Evolutionary conservation across 2,113 vertebrate genomes (phyloP), one percentile per base, ranked within the genome.

Genomic region (Odontophorus gujanensis): DNA sequence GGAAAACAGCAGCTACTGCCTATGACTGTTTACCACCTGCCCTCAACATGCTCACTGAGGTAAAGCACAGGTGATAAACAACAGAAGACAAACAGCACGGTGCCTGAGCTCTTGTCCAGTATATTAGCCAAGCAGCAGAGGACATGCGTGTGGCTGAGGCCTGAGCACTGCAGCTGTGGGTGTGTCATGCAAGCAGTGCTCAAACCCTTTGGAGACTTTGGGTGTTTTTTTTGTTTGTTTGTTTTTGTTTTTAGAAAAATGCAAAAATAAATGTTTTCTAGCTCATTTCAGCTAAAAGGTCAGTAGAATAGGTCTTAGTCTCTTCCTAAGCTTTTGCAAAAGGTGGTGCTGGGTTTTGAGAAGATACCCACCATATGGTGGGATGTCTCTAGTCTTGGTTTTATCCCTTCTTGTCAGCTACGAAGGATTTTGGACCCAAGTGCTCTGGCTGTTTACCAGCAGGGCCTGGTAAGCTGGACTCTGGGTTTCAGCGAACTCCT

Each of bases 261-360:
- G 53, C 53, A 87, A 95, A 51, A 95, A 87, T 81, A 76, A 87
- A 95, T 69, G 59, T 93, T 94, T 93, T 85, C 74, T 95, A 93
- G 55, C 38, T 91, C 76, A 77, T 89, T 89, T 93, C 86, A 89
- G 78, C 84, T 80, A 32, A 71, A 82, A 87, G 55, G 55, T 87
- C 72, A 34, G 30, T 59, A 81, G 92, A 74, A 76, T 77, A 87
- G 55, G n/a, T 81, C 50, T 81, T 93, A 8, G 10, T 75, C 42
- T 45, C 47, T 63, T 90, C 74, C 74, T 82, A 75, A 80, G 78
- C 81, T 93, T 95, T 94, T 28, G 42, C 47, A 80, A 87, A 80
- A 62, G 30, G 48, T 79, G 30, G 30, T 87, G 73, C 90, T 92
- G 92, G n/a, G 34, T 95, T 93, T 95, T 72, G 73, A 85, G 89